Evolutionary conservation across 2,888 invertebrate species (phyloP).

Genomic region (Melanostoma mellinum): DNA sequence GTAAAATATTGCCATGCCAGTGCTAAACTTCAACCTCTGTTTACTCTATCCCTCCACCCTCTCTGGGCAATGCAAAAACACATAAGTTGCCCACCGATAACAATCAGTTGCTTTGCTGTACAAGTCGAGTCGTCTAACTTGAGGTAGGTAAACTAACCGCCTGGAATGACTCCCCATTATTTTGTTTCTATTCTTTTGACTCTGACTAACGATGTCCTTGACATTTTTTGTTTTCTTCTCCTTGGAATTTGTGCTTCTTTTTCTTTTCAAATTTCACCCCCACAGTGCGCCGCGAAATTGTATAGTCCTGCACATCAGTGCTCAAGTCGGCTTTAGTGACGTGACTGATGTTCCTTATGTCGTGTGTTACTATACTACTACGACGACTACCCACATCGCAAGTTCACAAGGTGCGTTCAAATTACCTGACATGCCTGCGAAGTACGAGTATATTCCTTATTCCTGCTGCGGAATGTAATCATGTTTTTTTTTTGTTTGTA

Average conservation of each 20-base stretch:
- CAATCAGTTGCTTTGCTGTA: slow-evolving; percentile 24
- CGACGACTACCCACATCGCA: no score
- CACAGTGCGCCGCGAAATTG: slow-evolving; percentile 2
- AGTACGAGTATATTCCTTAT: neutral
- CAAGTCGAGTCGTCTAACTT: neutral
- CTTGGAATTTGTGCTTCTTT: neutral
- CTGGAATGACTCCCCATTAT: neutral
- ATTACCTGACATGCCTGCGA: slow-evolving; percentile 48
- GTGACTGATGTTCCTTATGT: slow-evolving; percentile 18
- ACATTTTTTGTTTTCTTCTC: slow-evolving; percentile 6
- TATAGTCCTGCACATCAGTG: neutral
- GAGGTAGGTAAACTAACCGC: slow-evolving; percentile 12
- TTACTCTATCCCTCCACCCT: no score
- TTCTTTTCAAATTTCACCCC: slow-evolving; percentile 16
- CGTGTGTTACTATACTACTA: slow-evolving; percentile 1
- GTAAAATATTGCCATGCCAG: slow-evolving; percentile 39
- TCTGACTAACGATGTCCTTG: slow-evolving; percentile 28
- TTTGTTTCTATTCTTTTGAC: slow-evolving; percentile 12
- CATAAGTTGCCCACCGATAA: slow-evolving; percentile 25
- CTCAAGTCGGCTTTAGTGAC: neutral
- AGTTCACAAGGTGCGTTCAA: slow-evolving; percentile 47
- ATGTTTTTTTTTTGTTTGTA: slow-evolving; percentile 10
- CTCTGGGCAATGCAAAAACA: no score
- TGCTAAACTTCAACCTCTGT: slow-evolving; percentile 10
- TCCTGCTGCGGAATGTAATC: slow-evolving; percentile 33